A percentile compares a stretch with the other conserved stretches of the same genome.
Conservation (phyloP, 2,797 vertebrate genomes). For the Eulemur coronatus region DNA sequence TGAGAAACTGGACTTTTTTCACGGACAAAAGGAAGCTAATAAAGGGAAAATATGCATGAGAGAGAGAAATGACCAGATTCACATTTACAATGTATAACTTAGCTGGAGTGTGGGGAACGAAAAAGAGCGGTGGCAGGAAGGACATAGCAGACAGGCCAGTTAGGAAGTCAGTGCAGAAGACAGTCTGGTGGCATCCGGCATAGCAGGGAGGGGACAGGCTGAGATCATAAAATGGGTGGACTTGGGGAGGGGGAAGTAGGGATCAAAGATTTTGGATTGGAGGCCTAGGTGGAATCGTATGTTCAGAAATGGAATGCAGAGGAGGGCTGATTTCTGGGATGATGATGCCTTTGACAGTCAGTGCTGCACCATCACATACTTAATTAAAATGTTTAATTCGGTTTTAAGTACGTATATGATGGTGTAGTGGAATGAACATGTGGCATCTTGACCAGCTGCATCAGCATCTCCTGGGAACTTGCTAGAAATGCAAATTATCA, state of each 20-base stretch:
- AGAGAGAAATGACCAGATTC: neutral
- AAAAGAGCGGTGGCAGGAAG: neutral
- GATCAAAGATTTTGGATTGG: neutral
- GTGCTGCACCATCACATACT: neutral
- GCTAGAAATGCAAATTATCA: neutral
- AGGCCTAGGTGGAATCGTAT: neutral
- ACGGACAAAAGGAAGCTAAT: neutral
- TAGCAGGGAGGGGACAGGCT: neutral
- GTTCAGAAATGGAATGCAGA: neutral
- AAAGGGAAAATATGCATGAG: neutral
- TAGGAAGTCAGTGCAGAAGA: no score
- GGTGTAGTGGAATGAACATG: neutral
- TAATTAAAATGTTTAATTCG: neutral
- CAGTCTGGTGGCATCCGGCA: accelerated
- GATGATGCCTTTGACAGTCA: no score
- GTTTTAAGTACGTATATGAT: neutral
- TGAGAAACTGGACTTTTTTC: neutral
- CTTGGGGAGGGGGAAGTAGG: neutral
- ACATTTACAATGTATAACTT: neutral
- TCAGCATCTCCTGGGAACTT: neutral
- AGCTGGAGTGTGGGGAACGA: neutral
- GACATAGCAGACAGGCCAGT: neutral
- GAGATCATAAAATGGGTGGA: no score
- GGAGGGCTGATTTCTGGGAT: neutral
- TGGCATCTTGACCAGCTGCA: neutral